These are phyloP conservation scores for Anhinga anhinga DNA, from an alignment of 2,113 vertebrate genomes.

Conservation along the genomic window DNA sequence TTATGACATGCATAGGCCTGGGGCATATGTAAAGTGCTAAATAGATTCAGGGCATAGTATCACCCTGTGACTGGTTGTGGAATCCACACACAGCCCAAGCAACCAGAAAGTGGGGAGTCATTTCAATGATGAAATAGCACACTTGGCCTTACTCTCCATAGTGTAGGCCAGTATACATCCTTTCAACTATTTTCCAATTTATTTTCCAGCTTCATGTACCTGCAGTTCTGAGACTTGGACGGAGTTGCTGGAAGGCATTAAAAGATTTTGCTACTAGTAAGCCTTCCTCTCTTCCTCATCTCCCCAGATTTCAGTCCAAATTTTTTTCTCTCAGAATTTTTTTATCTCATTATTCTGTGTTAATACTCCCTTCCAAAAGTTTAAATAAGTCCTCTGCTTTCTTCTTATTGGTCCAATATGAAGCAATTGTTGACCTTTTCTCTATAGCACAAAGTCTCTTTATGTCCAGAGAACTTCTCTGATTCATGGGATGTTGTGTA, in stretches of 20 bases:
- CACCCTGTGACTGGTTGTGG: not conserved
- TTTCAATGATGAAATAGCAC: not conserved
- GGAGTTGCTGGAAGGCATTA: not conserved
- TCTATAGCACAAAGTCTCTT: accelerated
- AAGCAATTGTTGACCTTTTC: not conserved
- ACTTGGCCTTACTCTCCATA: not conserved
- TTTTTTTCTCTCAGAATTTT: not conserved
- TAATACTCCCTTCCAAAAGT: not conserved
- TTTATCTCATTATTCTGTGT: not conserved
- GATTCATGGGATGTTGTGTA: not conserved
- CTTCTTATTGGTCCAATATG: not conserved
- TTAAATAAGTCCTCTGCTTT: not conserved
- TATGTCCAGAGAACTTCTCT: not conserved
- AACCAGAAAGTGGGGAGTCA: not conserved
- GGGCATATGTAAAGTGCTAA: not conserved
- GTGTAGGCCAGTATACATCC: not conserved
- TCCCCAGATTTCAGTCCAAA: not conserved
- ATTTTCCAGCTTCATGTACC: not conserved
- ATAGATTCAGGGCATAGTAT: not conserved
- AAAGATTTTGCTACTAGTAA: not conserved
- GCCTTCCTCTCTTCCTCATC: not conserved
- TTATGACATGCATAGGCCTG: not conserved
- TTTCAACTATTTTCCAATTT: not conserved
- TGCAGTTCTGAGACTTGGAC: not conserved
- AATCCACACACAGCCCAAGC: not conserved